Evolutionary conservation across 2,888 invertebrate species (phyloP), one percentile per base, ranked within the genome.

Genomic region (Scaptodrosophila latifasciaeformis): DNA sequence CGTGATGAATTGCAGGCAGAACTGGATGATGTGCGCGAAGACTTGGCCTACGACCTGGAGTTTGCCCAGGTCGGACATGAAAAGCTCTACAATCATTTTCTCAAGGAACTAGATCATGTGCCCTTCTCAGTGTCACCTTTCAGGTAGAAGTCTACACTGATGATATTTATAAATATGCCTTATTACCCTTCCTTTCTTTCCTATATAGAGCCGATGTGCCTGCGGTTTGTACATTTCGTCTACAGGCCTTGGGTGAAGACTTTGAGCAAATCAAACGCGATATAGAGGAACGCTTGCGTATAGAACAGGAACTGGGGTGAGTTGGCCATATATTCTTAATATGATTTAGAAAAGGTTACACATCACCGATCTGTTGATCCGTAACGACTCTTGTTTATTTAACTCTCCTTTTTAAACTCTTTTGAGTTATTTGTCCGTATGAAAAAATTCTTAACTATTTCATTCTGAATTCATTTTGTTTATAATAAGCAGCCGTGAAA

Each of bases 1-100:
- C 88, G 91, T 35, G 81, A 86, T 2, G 89, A 89, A 47, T 82
- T 93, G 2, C 87, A 89, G 1, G 88, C 88, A 0, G 89, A 92
- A 57, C 88, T 91, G 67, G 89, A 90, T 2, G 85, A 92, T 29
- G 90, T 93, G 1, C 87, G 88, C 18, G 87, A 89, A 34, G 92
- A 92, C 82, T 82, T 92, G 27, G 92, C 91, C 0, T 92, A 90
- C 77, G 90, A 92, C 59, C 87, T 92, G 2, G 92, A 92, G 67
- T 92, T 91, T 59, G 92, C 92, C 0, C 89, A 90, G 63, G 80
- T 92, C 2, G 89, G 87, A 1, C 85, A 90, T 12, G 76, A 88
- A 18, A 92, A 93, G 79, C 87, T 94, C 75, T 87, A 89, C 76
- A 87, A 89, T 4, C 89, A 91, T 67, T 93, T 93, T 66, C 89